phyloP scores from a whole-genome alignment of 2,888 invertebrate species.

The Polyploca ridens region DNA sequence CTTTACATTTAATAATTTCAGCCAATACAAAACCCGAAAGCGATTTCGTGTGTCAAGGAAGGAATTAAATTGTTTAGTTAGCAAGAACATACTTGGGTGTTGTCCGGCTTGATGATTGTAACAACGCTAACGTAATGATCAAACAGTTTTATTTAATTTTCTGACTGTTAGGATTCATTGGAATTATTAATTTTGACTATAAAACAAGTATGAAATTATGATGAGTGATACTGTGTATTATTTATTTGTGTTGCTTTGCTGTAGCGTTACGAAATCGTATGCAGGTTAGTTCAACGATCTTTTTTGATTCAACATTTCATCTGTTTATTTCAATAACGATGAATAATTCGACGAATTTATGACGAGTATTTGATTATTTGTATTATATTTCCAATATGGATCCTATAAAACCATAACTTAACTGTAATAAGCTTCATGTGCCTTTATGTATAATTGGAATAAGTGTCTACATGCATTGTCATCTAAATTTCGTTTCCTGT shows the following conservation, averaged over 20 bases:
- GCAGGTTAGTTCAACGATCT: slow-evolving; percentile 67
- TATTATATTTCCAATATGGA: not conserved
- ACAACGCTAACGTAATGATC: slow-evolving; percentile 79
- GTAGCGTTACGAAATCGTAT: slow-evolving; percentile 61
- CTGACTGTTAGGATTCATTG: slow-evolving; percentile 52
- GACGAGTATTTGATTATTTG: no score
- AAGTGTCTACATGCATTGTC: not conserved
- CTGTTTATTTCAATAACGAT: not conserved
- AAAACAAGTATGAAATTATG: slow-evolving; percentile 76
- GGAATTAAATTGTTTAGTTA: no score
- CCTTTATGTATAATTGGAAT: no score
- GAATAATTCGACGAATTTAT: no score
- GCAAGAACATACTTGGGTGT: slow-evolving; percentile 67
- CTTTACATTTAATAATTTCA: not conserved
- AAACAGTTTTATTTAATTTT: slow-evolving; percentile 70
- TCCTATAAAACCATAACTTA: not conserved
- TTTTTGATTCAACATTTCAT: slow-evolving; percentile 18
- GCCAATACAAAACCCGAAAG: not conserved
- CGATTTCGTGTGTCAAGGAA: not conserved
- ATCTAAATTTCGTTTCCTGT: not conserved
- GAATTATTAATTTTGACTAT: slow-evolving; percentile 32
- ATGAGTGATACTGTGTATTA: slow-evolving; percentile 73
- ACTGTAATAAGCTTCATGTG: not conserved
- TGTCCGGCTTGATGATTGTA: slow-evolving; percentile 67
- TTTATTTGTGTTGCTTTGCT: slow-evolving; percentile 76